Evolutionary conservation across 2,113 vertebrate genomes (phyloP).

Genomic region (Apistogramma diplotaenia): DNA sequence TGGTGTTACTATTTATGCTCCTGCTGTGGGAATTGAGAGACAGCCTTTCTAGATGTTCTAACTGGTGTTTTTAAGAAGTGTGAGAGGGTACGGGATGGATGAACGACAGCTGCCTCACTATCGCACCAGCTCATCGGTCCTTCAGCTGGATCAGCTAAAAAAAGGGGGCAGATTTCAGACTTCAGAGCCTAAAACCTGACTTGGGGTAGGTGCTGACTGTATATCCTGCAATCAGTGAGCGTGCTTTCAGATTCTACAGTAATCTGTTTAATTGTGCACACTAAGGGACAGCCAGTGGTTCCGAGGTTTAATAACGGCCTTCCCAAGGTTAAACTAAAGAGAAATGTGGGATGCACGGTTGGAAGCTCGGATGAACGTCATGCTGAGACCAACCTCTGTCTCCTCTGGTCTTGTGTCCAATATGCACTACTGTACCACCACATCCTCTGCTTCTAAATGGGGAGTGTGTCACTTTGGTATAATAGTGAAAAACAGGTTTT

Average conservation of each 20-base stretch:
- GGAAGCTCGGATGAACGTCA: background rate
- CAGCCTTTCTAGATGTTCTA: background rate
- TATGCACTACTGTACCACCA: background rate
- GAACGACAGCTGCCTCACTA: background rate
- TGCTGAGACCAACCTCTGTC: background rate
- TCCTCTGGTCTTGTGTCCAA: background rate
- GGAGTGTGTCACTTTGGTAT: background rate
- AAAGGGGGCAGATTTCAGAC: background rate
- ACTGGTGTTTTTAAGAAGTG: background rate
- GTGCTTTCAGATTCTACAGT: background rate
- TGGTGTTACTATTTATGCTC: background rate
- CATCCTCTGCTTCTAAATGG: background rate
- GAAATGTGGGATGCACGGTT: background rate
- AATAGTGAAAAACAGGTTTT: too few species aligned
- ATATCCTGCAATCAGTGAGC: background rate
- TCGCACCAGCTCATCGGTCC: background rate
- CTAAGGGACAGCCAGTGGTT: background rate
- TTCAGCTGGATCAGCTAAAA: background rate
- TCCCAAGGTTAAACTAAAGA: background rate
- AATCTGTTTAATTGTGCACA: background rate
- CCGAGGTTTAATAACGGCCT: background rate
- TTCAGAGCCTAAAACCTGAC: background rate
- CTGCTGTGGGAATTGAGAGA: background rate
- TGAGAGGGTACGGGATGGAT: background rate
- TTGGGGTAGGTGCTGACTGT: background rate